Evolutionary conservation across 2,888 invertebrate genomes (phyloP), one percentile per base, ranked within the genome.

Genomic region (Leptogaster cylindrica): DNA sequence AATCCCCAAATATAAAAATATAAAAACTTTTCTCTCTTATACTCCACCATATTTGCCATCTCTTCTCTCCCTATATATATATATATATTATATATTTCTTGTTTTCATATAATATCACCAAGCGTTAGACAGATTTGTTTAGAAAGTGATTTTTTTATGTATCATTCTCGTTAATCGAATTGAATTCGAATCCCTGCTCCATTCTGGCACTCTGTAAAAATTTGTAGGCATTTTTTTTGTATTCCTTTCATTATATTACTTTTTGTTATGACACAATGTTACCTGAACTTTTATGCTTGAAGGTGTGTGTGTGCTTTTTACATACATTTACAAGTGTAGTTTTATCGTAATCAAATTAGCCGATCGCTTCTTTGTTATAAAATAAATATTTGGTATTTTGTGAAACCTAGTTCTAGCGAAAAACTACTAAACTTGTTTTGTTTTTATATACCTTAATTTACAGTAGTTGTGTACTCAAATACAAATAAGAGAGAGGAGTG

Each of bases 331-430:
- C n/a, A n/a, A n/a, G n/a, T n/a, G n/a, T n/a, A n/a, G n/a, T n/a
- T n/a, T n/a, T n/a, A n/a, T n/a, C 31, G 41, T 61, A 61, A 10
- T 44, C 33, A 61, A 33, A 44, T 23, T 41, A 61, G 41, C 27
- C 27, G 61, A 61, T 61, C 61, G 61, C 27, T 61, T n/a, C n/a
- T n/a, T n/a, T 36, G 14, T 44, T 61, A 44, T 44, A 61, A 58
- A 61, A 61, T 61, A 61, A 61, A 61, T 61, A 61, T 61, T 61
- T 61, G 61, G 61, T 61, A 61, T 44, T 14, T 61, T 41, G 44
- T 61, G 61, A 61, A 61, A 61, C 61, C 61, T 61, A 61, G 44
- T 55, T 39, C 18, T 44, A 44, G 44, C 61, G 61, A 44, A 61
- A 61, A 61, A 44, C 41, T 28, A 61, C 44, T 18, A 44, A 58